Base-by-base conservation (phyloP, 2,888 invertebrate genomes). In the Andrena haemorrhoa region DNA sequence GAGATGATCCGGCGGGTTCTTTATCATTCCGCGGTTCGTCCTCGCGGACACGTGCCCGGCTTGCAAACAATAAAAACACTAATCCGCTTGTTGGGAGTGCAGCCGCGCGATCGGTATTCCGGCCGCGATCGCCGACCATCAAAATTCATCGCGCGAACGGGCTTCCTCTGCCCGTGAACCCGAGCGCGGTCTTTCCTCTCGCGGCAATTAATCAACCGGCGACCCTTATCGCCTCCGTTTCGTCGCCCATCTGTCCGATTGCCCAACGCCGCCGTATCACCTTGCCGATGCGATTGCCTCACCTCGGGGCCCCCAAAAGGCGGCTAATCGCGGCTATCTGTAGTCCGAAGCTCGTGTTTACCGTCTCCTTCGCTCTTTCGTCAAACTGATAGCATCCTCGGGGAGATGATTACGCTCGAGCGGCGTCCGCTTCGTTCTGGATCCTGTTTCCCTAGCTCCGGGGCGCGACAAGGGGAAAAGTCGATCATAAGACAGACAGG, bases 131-230 rank as follows among this genome's bases (percentile, higher is more conserved):
- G 60, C 4, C 26, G 56, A n/a, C 33, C 26, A 20, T 84, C 81
- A 61, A 74, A 75, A 82, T 82, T 82, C 79, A 68, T 58, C 26
- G 58, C 20, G 33, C 71, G 75, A 20, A 1, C 16, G 23, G 20
- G 47, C 47, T 75, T 79, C 73, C 63, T 74, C 60, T 68, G 73
- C 63, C 71, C 71, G 72, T 79, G 79, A 84, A 85, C 78, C 68
- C 58, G 20, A 60, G 3, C 63, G 10, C 33, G 53, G 56, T 66
- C 47, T 47, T 33, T 20, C 20, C 33, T 60, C 31, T 58, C 35
- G 12, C 58, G 8, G 49, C 61, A 49, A 80, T 73, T 72, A 80
- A 63, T 64, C 61, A 10, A 26, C 10, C 26, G 8, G 4, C 8
- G 29, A 63, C 49, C 33, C 49, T 53, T 49, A 29, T 16, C 20